phyloP scores from a whole-genome alignment of 2,888 invertebrate genomes.

The Cheilosia vulpina region DNA sequence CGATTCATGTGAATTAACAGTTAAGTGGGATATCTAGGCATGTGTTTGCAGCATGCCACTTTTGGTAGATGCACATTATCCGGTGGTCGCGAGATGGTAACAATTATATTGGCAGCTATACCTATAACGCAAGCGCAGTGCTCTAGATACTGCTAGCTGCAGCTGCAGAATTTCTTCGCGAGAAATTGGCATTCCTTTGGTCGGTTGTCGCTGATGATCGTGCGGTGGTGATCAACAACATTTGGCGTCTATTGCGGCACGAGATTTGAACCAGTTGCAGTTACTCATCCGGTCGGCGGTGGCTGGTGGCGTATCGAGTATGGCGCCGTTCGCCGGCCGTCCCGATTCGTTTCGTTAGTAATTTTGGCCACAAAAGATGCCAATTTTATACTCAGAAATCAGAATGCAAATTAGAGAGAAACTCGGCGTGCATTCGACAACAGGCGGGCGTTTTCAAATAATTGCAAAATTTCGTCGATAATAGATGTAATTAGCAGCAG shows the following conservation, averaged over 20 bases:
- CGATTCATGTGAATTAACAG: slow-evolving; percentile 66
- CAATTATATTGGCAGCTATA: slow-evolving; percentile 68
- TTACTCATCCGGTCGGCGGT: slow-evolving; percentile 63
- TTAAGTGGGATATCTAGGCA: slow-evolving; percentile 32
- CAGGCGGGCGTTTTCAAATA: slow-evolving; percentile 41
- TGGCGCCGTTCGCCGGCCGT: slow-evolving; percentile 25
- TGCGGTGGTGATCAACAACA: slow-evolving; percentile 58
- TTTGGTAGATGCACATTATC: slow-evolving; percentile 64
- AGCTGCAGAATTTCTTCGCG: slow-evolving; percentile 71
- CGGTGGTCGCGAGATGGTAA: slow-evolving; percentile 60
- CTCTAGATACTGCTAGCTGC: slow-evolving; percentile 58
- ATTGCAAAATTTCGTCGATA: slow-evolving; percentile 53
- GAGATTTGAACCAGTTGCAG: slow-evolving; percentile 71
- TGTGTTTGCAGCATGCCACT: slow-evolving; percentile 60
- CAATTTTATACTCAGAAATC: slow-evolving; percentile 37
- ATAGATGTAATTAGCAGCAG: slow-evolving; percentile 33
- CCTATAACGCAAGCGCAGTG: slow-evolving; percentile 23
- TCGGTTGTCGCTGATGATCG: slow-evolving; percentile 39
- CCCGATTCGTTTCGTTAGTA: neutral
- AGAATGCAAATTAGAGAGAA: slow-evolving; percentile 57
- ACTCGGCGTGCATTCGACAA: slow-evolving; percentile 26
- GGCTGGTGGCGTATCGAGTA: neutral
- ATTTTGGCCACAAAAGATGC: slow-evolving; percentile 42
- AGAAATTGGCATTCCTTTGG: slow-evolving; percentile 69
- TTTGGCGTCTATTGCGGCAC: slow-evolving; percentile 59